Evolutionary conservation across 2,797 vertebrate species (phyloP).

Genomic region (Sciurus carolinensis): DNA sequence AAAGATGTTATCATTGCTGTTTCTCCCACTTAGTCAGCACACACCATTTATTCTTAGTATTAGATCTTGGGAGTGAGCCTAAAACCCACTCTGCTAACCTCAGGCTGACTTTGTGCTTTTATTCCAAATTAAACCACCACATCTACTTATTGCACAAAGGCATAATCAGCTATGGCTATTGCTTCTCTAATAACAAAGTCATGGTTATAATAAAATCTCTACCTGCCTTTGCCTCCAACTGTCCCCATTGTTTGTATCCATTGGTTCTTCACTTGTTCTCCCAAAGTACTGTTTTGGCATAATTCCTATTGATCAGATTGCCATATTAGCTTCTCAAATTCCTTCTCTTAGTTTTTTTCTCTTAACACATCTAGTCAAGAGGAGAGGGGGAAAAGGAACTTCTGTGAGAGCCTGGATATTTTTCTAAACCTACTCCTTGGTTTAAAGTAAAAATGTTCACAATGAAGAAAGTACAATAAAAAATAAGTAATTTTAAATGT

Average conservation of each 20-base stretch:
- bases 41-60: slow-evolving; percentile 48
- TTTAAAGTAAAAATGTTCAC: not conserved
- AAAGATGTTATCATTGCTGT: not conserved
- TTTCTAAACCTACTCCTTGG: not conserved
- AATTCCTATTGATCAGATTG: not conserved
- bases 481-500: not conserved
- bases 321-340: not conserved
- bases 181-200: slow-evolving; percentile 10
- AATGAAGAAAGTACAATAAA: not conserved
- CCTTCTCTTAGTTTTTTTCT: not conserved
- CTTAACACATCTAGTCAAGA: not conserved
- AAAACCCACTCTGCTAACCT: slow-evolving; percentile 76
- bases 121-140: slow-evolving; percentile 51
- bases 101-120: slow-evolving; percentile 66
- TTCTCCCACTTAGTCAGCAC: slow-evolving; percentile 62
- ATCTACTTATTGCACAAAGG: slow-evolving; percentile 51
- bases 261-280: not conserved
- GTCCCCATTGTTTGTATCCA: not conserved
- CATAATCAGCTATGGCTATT: not conserved
- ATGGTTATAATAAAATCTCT: not conserved
- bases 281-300: slow-evolving; percentile 28
- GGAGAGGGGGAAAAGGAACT: not conserved
- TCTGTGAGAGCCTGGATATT: not conserved
- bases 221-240: not conserved
- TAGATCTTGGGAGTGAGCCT: slow-evolving; percentile 67